phyloP scores from a whole-genome alignment of 2,113 vertebrate species.

The Psettodes erumei region DNA sequence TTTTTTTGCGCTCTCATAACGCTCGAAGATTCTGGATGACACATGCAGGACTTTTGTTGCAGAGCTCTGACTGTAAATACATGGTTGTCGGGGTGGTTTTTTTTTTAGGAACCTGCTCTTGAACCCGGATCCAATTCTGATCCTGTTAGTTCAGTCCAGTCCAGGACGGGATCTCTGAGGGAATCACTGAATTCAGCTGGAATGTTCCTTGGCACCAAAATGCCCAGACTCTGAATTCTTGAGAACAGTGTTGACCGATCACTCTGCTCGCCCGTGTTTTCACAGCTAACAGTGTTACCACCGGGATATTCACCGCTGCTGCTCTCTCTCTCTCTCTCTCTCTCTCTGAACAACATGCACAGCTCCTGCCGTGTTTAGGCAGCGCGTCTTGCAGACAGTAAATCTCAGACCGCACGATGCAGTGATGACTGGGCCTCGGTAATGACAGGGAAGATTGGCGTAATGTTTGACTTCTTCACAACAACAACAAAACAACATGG shows the following conservation, averaged over 20 bases:
- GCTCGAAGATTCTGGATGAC: constrained; percentile 55
- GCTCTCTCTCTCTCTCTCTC: not conserved
- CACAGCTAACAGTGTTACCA: not conserved
- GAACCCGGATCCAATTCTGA: not conserved
- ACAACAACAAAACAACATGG: constrained; percentile 34
- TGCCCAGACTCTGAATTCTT: no score
- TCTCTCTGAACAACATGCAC: not conserved
- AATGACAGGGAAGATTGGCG: constrained; percentile 25
- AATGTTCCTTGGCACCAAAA: not conserved
- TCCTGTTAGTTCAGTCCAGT: not conserved
- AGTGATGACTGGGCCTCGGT: not conserved
- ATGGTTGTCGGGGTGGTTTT: no score
- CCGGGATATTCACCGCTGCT: constrained; percentile 1
- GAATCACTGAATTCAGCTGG: not conserved
- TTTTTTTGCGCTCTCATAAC: not conserved
- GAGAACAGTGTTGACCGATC: not conserved
- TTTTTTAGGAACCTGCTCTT: not conserved
- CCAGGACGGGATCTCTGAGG: not conserved
- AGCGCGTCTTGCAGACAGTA: not conserved
- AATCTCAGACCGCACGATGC: constrained; percentile 10
- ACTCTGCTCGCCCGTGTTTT: not conserved
- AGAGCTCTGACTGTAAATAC: constrained; percentile 12
- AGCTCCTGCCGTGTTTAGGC: not conserved
- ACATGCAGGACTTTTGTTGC: constrained; percentile 28
- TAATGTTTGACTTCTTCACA: constrained; percentile 32